Conservation (phyloP, 2,113 vertebrate species). For the Okapia johnstoni region DNA sequence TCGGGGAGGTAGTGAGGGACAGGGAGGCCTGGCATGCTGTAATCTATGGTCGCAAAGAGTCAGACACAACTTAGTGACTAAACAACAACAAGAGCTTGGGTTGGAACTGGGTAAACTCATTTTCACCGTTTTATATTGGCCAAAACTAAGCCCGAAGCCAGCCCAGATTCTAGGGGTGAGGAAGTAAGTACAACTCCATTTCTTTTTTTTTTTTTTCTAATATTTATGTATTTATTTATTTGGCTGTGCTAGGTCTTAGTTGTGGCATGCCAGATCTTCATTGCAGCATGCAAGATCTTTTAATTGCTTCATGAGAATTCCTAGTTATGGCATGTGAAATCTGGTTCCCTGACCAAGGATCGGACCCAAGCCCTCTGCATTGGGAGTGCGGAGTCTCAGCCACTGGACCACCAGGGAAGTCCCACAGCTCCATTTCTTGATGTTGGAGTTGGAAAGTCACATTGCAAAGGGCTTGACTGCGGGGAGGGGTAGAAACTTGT, state of each 20-base stretch:
- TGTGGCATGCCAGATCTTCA: too few species aligned
- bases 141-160: neutral
- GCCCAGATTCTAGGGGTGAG: neutral
- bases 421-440: neutral
- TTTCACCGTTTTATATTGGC: neutral
- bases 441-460: neutral
- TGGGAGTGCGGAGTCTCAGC: neutral
- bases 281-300: too few species aligned
- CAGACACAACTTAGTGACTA: neutral
- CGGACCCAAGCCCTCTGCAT: rapidly evolving
- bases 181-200: neutral
- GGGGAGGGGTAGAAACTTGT: rapidly evolving
- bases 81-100: neutral
- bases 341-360: neutral
- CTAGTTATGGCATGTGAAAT: neutral
- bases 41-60: neutral
- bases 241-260: neutral
- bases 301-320: neutral
- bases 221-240: neutral
- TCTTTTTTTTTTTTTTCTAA: neutral
- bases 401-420: neutral
- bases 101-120: neutral
- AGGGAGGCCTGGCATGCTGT: neutral
- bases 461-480: neutral
- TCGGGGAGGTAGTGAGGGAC: neutral